Conservation (phyloP, 2,113 vertebrate species). For the Microtus ochrogaster region DNA sequence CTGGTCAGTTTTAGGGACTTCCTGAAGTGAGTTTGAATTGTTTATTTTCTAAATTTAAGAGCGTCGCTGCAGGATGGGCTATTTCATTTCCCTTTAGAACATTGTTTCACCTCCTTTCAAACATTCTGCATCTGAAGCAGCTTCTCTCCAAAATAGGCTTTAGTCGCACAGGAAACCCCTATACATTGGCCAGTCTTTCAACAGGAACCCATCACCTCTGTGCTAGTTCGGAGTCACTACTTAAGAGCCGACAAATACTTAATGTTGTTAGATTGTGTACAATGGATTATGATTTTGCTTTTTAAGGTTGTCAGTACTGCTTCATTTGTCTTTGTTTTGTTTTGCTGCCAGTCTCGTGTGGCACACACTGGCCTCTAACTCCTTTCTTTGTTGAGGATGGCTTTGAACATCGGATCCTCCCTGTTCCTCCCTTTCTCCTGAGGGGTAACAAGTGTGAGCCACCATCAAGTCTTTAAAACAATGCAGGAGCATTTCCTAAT, state of each 20-base stretch:
- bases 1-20: not conserved
- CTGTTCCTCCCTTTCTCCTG: not conserved
- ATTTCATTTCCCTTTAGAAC: not conserved
- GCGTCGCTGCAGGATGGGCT: not conserved
- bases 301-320: not conserved
- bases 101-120: not conserved
- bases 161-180: not conserved
- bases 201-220: not conserved
- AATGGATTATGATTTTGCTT: not conserved
- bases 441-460: not conserved
- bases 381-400: not conserved
- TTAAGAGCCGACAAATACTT: not conserved
- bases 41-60: not conserved
- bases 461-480: not conserved
- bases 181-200: not conserved
- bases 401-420: not conserved
- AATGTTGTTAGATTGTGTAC: not conserved
- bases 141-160: not conserved
- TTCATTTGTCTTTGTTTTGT: not conserved
- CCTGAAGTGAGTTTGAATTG: not conserved
- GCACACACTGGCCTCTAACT: not conserved
- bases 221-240: not conserved
- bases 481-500: conserved; percentile 15
- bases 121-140: not conserved
- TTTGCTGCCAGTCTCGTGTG: not conserved